Percentiles rank a stretch among this genome's conserved stretches.
These are phyloP conservation scores for Notolabrus celidotus DNA, from an alignment of 2,797 vertebrate genomes.

Conservation along the genomic window DNA sequence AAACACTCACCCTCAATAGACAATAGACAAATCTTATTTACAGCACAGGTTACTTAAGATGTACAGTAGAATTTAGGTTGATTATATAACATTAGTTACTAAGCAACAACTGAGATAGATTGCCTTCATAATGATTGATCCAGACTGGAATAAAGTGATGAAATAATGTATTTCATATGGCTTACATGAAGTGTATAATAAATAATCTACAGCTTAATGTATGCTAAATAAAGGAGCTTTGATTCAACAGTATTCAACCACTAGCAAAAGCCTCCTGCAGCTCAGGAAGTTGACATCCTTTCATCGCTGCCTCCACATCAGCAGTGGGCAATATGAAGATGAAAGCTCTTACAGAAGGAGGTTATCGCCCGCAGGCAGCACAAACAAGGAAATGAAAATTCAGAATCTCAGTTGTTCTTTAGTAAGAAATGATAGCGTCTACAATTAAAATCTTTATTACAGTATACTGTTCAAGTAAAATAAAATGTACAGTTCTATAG, in stretches of 20 bases:
- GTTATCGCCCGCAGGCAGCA: constrained; percentile 1
- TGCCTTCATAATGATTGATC: constrained; percentile 39
- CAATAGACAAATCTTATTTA: constrained; percentile 84
- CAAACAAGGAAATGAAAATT: constrained; percentile 12
- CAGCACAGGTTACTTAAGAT: constrained; percentile 79
- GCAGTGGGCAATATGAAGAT: constrained; percentile 31
- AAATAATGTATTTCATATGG: constrained; percentile 22
- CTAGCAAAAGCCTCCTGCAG: constrained; percentile 18
- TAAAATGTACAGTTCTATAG: constrained; percentile 83
- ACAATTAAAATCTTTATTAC: constrained; percentile 80
- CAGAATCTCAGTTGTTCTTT: constrained; percentile 72
- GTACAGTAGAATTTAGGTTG: constrained; percentile 78
- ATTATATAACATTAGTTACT: constrained; percentile 77
- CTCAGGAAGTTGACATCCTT: constrained; percentile 43
- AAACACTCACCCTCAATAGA: constrained; percentile 70
- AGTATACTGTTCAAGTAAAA: constrained; percentile 81
- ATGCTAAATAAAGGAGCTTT: not conserved
- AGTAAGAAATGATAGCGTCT: constrained; percentile 76
- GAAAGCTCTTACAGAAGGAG: constrained; percentile 16
- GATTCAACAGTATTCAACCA: not conserved
- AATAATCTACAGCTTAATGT: constrained; percentile 21
- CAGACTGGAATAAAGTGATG: constrained; percentile 21
- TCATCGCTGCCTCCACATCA: constrained; percentile 26
- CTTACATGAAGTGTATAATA: constrained; percentile 39
- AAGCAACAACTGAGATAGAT: constrained; percentile 82